phyloP scores from a whole-genome alignment of 2,888 invertebrate species.

The Tortricodes alternella region DNA sequence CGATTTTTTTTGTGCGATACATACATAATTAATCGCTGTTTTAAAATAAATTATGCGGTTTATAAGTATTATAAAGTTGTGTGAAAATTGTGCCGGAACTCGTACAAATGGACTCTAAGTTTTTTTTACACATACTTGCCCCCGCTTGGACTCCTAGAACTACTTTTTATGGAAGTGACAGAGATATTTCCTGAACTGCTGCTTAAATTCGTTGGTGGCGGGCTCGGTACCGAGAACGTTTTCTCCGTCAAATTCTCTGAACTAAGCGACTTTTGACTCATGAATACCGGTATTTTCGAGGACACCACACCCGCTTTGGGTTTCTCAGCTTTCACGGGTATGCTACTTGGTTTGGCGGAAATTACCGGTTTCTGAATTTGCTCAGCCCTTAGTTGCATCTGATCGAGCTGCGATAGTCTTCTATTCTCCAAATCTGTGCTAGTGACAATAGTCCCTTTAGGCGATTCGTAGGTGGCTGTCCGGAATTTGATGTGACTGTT shows the following conservation, averaged over 20 bases:
- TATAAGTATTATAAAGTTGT: no score
- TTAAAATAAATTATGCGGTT: no score
- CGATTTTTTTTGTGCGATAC: no score
- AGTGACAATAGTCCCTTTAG: conserved; percentile 78
- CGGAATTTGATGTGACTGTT: conserved; percentile 84
- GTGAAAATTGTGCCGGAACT: no score
- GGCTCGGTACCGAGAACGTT: conserved; percentile 65
- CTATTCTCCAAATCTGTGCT: conserved; percentile 81
- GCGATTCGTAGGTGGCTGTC: conserved; percentile 84
- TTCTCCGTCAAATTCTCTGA: conserved; percentile 75
- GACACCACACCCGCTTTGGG: conserved; percentile 56
- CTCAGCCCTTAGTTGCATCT: conserved; percentile 64
- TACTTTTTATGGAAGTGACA: conserved; percentile 85
- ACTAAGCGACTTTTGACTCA: conserved; percentile 75
- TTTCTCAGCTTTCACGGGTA: conserved; percentile 69
- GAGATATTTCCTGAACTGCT: conserved; percentile 77
- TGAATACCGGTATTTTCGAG: conserved; percentile 79
- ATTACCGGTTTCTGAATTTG: conserved; percentile 64
- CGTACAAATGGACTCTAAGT: conserved; percentile 2
- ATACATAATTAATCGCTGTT: no score
- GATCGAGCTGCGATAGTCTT: conserved; percentile 81
- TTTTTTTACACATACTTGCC: conserved; percentile 55
- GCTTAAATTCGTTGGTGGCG: conserved; percentile 66
- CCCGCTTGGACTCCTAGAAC: conserved; percentile 81
- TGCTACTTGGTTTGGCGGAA: conserved; percentile 73